Evolutionary conservation across 1,140 invertebrate genomes (phyloP).

Genomic region (Vollenhovia emeryi): DNA sequence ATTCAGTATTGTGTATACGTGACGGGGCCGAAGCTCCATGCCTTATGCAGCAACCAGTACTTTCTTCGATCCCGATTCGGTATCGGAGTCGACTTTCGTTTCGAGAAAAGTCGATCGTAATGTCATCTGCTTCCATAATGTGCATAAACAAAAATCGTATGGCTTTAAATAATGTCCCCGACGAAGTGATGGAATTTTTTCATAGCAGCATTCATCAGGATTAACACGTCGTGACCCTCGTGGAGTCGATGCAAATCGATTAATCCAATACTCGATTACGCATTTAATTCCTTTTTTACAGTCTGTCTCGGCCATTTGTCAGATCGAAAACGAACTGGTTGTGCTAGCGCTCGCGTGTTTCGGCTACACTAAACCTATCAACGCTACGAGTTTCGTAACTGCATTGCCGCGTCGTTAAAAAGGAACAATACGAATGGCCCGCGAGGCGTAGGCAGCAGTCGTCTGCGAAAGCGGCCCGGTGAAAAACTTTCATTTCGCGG

Average conservation of each 20-base stretch:
- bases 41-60: not conserved
- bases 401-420: conserved; percentile 35
- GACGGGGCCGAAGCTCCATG: not conserved
- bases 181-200: not conserved
- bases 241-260: not conserved
- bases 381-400: conserved; percentile 45
- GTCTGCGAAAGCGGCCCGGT: conserved; percentile 9
- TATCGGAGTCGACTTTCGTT: not conserved
- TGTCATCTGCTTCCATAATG: not conserved
- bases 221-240: not conserved
- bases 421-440: conserved; percentile 32
- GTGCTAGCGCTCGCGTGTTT: not conserved
- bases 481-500: conserved; percentile 47
- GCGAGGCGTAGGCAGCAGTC: conserved; percentile 32
- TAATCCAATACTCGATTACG: not conserved
- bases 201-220: not conserved
- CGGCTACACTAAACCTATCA: conserved; percentile 29
- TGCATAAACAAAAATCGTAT: not conserved
- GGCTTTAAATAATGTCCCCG: not conserved
- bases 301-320: conserved; percentile 4
- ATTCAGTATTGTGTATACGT: conserved; percentile 21
- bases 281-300: not conserved
- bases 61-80: not conserved
- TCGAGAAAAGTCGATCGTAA: not conserved
- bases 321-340: conserved; percentile 1